phyloP scores from a whole-genome alignment of 1,140 invertebrate genomes.

The Whitmania pigra region DNA sequence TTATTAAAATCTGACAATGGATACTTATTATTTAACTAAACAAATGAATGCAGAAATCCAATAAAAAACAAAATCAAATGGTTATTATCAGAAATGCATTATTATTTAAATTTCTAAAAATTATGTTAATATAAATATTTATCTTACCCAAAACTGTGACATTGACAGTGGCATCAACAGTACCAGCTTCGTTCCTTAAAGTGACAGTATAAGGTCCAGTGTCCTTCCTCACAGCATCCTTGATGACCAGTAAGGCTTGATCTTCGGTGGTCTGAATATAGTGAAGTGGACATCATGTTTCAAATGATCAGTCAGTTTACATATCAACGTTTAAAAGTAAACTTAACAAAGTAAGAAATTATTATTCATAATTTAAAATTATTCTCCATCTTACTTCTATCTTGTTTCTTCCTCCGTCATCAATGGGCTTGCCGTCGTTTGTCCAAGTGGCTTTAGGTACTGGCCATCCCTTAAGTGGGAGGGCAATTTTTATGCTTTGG shows the following conservation, averaged over 20 bases:
- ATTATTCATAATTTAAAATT: background rate
- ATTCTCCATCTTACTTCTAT: slow-evolving; percentile 29
- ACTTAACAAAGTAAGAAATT: background rate
- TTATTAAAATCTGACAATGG: background rate
- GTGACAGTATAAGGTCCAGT: slow-evolving; percentile 82
- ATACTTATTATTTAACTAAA: background rate
- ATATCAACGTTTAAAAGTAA: background rate
- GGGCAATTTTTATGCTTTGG: slow-evolving; percentile 88
- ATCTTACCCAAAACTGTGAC: slow-evolving; percentile 66
- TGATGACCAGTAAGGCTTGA: slow-evolving; percentile 76
- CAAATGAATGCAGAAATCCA: no score
- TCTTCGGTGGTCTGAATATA: slow-evolving; percentile 60
- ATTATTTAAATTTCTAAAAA: background rate
- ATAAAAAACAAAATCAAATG: no score
- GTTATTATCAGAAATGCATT: background rate
- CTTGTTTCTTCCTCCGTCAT: slow-evolving; percentile 45
- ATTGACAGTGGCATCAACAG: slow-evolving; percentile 81
- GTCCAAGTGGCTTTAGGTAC: slow-evolving; percentile 86
- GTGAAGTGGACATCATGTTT: background rate
- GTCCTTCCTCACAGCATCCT: slow-evolving; percentile 77
- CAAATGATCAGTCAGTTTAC: background rate
- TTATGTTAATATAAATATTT: background rate
- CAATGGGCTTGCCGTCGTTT: slow-evolving; percentile 65
- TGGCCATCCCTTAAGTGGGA: slow-evolving; percentile 86
- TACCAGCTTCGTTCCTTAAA: slow-evolving; percentile 83